phyloP scores from a whole-genome alignment of 2,113 vertebrate genomes.

The Thalassarche chlororhynchos region DNA sequence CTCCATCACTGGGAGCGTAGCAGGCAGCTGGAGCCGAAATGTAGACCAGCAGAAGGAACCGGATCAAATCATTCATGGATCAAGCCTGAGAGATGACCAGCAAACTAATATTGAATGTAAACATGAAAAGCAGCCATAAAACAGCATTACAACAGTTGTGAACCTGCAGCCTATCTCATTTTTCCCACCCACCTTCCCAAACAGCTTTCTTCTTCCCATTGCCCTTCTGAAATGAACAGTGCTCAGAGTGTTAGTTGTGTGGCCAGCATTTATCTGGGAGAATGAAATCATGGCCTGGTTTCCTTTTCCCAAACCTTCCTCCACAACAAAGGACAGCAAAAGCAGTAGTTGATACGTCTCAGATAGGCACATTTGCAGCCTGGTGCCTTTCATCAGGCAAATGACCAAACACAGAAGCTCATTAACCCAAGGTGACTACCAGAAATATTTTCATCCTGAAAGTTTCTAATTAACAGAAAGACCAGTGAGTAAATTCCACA shows the following conservation, averaged over 20 bases:
- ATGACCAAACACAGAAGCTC: background rate
- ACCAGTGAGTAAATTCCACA: background rate
- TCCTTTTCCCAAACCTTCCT: background rate
- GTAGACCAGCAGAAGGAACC: background rate
- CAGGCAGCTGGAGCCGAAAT: accelerated
- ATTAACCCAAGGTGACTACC: background rate
- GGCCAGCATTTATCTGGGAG: background rate
- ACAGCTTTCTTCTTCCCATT: background rate
- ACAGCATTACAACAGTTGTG: background rate
- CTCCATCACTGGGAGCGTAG: background rate
- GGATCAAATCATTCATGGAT: background rate
- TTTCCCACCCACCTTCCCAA: background rate
- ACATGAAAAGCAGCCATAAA: background rate
- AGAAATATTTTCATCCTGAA: background rate
- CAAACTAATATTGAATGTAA: background rate
- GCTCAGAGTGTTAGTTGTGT: background rate
- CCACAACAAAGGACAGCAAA: background rate
- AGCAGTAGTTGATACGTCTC: background rate
- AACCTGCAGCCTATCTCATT: background rate
- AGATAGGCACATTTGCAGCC: background rate
- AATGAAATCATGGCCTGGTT: background rate
- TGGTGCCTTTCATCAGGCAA: background rate
- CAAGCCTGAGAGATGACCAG: background rate
- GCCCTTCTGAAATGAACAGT: background rate
- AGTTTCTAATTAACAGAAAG: background rate